phyloP scores from a whole-genome alignment of 2,113 vertebrate genomes.

The Scalopus aquaticus region DNA sequence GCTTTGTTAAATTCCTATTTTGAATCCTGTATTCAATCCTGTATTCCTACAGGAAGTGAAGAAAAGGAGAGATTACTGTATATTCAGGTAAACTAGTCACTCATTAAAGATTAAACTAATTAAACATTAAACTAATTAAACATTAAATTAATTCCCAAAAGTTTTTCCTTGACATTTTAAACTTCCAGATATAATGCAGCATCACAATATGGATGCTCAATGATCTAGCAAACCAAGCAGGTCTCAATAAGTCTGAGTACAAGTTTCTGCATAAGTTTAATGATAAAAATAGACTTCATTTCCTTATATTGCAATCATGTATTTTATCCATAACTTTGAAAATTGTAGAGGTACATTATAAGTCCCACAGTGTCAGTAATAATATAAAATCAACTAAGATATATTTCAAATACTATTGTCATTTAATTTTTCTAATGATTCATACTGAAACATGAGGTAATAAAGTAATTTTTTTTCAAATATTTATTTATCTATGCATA shows the following conservation, averaged over 20 bases:
- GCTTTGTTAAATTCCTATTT: too few relatives aligned
- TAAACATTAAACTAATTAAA: too few relatives aligned
- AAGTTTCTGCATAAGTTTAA: conserved; percentile 1
- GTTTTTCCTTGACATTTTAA: background rate
- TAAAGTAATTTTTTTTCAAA: background rate
- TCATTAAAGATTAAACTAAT: conserved; percentile 13
- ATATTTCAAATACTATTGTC: conserved; percentile 15
- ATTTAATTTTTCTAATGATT: conserved; percentile 40
- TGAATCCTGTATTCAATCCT: too few relatives aligned
- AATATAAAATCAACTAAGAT: conserved; percentile 51
- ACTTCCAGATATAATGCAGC: background rate
- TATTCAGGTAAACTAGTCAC: background rate
- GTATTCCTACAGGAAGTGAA: background rate
- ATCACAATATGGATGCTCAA: background rate
- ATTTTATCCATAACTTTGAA: conserved; percentile 40
- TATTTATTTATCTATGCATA: too few relatives aligned
- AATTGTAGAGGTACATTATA: conserved; percentile 38
- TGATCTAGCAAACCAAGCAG: background rate
- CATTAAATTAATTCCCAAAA: background rate
- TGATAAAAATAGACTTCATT: conserved; percentile 14
- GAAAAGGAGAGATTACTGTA: background rate
- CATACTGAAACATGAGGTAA: conserved; percentile 22
- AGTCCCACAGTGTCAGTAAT: conserved; percentile 10
- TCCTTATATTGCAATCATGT: background rate
- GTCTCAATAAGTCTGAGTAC: background rate